A percentile compares a stretch with the other conserved stretches of the same genome.
Conservation (phyloP, 2,113 vertebrate species). For the Gallinago jamesoni region DNA sequence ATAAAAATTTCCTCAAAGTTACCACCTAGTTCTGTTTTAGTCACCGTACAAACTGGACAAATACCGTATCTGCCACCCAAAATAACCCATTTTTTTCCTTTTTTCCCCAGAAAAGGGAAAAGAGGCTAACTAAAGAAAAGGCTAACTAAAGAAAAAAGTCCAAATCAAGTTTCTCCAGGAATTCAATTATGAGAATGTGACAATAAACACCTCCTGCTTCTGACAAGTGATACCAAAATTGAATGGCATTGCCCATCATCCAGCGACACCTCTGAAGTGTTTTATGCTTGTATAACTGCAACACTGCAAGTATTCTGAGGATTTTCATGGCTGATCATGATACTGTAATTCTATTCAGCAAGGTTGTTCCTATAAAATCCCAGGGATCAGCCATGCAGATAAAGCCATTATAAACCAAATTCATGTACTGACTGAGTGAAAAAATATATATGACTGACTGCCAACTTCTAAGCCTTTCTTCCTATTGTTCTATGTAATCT, state of each 20-base stretch:
- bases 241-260: rapidly evolving
- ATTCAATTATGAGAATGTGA: background rate
- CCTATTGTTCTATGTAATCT: background rate
- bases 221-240: background rate
- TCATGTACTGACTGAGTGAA: background rate
- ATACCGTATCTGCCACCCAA: background rate
- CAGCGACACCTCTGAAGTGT: background rate
- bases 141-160: background rate
- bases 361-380: background rate
- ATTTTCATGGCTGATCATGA: background rate
- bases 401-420: background rate
- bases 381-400: background rate
- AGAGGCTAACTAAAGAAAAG: background rate
- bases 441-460: background rate
- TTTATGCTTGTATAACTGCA: background rate
- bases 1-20: background rate
- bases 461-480: background rate
- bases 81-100: background rate
- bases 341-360: background rate
- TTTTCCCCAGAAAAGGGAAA: background rate
- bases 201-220: background rate
- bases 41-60: background rate
- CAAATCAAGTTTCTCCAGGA: background rate
- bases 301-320: background rate
- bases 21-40: background rate